A percentile compares a stretch with the other conserved stretches of the same genome.
These are phyloP conservation scores for Spilosoma lubricipeda DNA, from an alignment of 2,888 invertebrate genomes.

Conservation along the genomic window DNA sequence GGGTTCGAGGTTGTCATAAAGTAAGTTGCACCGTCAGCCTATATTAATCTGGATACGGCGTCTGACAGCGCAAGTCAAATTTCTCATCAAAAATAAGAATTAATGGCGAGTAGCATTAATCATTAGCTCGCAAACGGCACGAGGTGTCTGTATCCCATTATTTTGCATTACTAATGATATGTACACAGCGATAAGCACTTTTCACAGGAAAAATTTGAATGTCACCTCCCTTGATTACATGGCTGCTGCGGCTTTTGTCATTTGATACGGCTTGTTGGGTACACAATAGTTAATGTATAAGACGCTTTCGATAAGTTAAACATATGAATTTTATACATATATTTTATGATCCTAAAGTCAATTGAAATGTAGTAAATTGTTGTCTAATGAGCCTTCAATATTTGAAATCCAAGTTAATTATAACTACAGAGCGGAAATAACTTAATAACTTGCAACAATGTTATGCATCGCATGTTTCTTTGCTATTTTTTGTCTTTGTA, in stretches of 20 bases:
- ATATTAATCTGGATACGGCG: constrained; percentile 85
- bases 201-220: constrained; percentile 72
- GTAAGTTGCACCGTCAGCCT: constrained; percentile 84
- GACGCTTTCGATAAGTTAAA: constrained; percentile 2
- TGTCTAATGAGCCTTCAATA: not conserved
- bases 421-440: not conserved
- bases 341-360: not conserved
- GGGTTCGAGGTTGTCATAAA: constrained; percentile 68
- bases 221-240: constrained; percentile 73
- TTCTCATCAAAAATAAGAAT: constrained; percentile 87
- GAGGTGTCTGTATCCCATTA: constrained; percentile 86
- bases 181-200: constrained; percentile 81
- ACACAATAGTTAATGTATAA: constrained; percentile 15
- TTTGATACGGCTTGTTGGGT: constrained; percentile 19
- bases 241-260: constrained; percentile 41
- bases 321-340: not conserved
- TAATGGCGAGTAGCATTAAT: constrained; percentile 85
- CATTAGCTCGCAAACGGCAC: constrained; percentile 85
- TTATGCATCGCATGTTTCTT: constrained; percentile 11
- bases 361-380: constrained; percentile 1
- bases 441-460: constrained; percentile 12
- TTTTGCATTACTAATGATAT: constrained; percentile 87
- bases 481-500: constrained; percentile 7
- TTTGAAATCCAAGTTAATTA: constrained; percentile 1
- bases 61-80: constrained; percentile 85